A percentile compares a stretch with the other conserved stretches of the same genome.
These are phyloP conservation scores for Lycorma delicatula DNA, from an alignment of 1,140 invertebrate species.

Conservation along the genomic window DNA sequence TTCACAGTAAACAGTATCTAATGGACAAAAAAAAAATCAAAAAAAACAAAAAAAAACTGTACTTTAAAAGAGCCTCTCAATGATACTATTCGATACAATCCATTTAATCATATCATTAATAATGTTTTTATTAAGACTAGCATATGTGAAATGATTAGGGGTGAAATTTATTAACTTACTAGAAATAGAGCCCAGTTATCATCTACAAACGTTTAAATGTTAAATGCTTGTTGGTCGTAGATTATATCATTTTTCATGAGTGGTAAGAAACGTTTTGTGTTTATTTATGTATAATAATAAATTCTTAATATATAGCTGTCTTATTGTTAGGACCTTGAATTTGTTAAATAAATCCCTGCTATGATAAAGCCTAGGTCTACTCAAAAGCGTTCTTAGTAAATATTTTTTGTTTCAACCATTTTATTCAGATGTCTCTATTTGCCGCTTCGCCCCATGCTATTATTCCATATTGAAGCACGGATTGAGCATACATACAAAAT, in stretches of 20 bases:
- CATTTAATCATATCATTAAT: not conserved
- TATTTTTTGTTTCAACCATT: not conserved
- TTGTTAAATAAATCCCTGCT: not conserved
- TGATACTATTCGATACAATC: not conserved
- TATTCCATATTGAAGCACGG: not conserved
- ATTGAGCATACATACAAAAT: conserved; percentile 2
- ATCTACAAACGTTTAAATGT: not conserved
- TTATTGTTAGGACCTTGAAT: not conserved
- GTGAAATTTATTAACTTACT: not conserved
- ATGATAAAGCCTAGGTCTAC: not conserved
- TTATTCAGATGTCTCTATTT: not conserved
- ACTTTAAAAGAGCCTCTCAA: too few relatives aligned
- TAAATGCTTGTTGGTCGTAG: not conserved
- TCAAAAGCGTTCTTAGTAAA: not conserved
- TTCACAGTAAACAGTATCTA: too few relatives aligned
- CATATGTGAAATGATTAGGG: not conserved
- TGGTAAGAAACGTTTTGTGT: not conserved
- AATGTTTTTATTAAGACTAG: not conserved
- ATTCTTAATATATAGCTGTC: not conserved
- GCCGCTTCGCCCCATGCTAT: not conserved
- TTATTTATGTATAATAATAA: not conserved
- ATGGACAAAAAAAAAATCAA: too few relatives aligned
- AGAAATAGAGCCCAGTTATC: not conserved
- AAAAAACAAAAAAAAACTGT: too few relatives aligned
- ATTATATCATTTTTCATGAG: not conserved